Conservation (phyloP, 2,888 invertebrate genomes). For the Hofmannophila pseudospretella region DNA sequence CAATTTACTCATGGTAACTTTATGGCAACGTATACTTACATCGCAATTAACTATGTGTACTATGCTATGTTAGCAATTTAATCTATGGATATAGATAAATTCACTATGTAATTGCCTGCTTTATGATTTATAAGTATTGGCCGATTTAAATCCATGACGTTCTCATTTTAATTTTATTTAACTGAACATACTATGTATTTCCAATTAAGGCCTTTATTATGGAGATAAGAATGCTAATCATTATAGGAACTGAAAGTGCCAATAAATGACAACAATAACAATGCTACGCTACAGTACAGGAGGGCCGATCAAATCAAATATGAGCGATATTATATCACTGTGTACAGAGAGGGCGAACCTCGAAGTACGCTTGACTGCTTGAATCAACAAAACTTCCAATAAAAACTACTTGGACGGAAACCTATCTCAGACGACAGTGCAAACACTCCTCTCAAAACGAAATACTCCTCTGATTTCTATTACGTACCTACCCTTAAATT, state of each 20-base stretch:
- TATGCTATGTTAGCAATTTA: too few relatives aligned
- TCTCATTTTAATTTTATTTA: too few relatives aligned
- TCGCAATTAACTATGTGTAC: conserved; percentile 8
- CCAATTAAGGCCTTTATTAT: too few relatives aligned
- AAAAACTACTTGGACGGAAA: conserved; percentile 65
- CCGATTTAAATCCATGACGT: too few relatives aligned
- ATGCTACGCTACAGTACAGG: conserved; percentile 36
- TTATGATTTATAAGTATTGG: too few relatives aligned
- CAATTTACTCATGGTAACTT: too few relatives aligned
- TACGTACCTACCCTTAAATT: conserved; percentile 54
- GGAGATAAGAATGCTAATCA: too few relatives aligned
- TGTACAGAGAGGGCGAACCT: conserved; percentile 47
- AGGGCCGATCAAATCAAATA: conserved; percentile 58
- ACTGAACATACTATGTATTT: too few relatives aligned
- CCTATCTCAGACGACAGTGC: conserved; percentile 29
- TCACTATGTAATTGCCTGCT: too few relatives aligned
- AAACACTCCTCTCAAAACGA: conserved; percentile 46
- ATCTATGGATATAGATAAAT: too few relatives aligned
- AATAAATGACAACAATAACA: conserved; percentile 33
- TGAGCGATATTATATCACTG: conserved; percentile 62
- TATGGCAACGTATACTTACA: neutral
- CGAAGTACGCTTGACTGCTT: conserved; percentile 45
- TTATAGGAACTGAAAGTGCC: too few relatives aligned
- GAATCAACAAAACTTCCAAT: conserved; percentile 65
- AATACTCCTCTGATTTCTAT: conserved; percentile 50